phyloP scores from a whole-genome alignment of 2,113 vertebrate species.

The Climacteris rufus region DNA sequence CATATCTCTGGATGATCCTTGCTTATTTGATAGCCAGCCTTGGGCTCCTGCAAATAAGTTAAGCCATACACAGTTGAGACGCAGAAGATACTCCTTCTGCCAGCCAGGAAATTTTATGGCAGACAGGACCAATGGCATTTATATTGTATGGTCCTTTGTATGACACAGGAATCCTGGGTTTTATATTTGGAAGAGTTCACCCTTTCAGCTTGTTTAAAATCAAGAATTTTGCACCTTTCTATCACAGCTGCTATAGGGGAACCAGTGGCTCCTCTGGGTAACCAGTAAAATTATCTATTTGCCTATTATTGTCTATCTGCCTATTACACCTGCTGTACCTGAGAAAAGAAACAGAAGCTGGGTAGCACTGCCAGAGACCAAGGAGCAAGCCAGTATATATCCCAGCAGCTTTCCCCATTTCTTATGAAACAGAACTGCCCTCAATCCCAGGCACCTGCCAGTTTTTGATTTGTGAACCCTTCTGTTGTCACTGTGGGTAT shows the following conservation, averaged over 20 bases:
- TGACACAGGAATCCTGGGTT: neutral
- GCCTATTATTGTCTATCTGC: too few species aligned
- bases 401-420: neutral
- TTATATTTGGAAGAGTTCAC: neutral
- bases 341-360: neutral
- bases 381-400: neutral
- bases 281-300: neutral
- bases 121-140: neutral
- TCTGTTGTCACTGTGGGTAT: accelerated
- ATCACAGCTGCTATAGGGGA: neutral
- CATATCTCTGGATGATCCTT: neutral
- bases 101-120: neutral
- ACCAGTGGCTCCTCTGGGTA: neutral
- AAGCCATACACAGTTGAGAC: neutral
- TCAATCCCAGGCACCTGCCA: neutral
- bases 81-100: too few species aligned
- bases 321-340: neutral
- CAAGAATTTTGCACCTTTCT: neutral
- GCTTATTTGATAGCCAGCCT: neutral
- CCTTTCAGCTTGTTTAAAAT: neutral
- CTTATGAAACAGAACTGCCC: neutral
- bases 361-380: neutral
- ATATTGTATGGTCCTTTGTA: neutral
- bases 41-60: neutral
- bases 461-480: neutral